phyloP scores from a whole-genome alignment of 2,888 invertebrate species.

The Drosophila cognata region DNA sequence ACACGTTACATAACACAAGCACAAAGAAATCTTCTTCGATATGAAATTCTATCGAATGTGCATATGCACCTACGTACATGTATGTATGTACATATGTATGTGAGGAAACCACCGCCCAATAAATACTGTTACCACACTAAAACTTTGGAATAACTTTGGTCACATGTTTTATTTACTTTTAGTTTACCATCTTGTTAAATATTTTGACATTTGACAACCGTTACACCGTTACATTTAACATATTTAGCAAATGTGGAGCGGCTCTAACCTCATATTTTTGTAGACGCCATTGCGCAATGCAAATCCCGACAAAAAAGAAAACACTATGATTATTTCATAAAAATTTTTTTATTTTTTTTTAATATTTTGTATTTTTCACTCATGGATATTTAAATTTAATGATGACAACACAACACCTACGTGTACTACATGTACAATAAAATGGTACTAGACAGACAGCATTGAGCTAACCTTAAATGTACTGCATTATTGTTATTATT shows the following conservation, averaged over 20 bases:
- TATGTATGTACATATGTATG: constrained; percentile 32
- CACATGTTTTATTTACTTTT: constrained; percentile 29
- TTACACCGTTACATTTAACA: constrained; percentile 26
- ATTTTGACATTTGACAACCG: constrained; percentile 5
- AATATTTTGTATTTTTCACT: constrained; percentile 6
- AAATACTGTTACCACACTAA: constrained; percentile 43
- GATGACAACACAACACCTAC: constrained; percentile 19
- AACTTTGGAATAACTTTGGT: constrained; percentile 26
- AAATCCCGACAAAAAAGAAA: constrained; percentile 29
- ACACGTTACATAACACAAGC: constrained; percentile 4
- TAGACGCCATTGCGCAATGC: constrained; percentile 20
- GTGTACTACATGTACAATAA: constrained; percentile 12
- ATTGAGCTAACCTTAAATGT: constrained; percentile 35
- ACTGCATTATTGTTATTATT: constrained; percentile 55
- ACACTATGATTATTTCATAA: no score
- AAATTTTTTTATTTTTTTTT: not conserved
- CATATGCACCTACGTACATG: constrained; percentile 9
- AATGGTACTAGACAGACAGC: constrained; percentile 36
- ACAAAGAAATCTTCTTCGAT: constrained; percentile 1
- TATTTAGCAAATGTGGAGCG: constrained; percentile 18
- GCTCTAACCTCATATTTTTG: constrained; percentile 28
- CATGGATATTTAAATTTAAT: constrained; percentile 3
- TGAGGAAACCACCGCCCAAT: constrained; percentile 58
- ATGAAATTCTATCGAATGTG: constrained; percentile 17
- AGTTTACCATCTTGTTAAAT: constrained; percentile 21